Evolutionary conservation across 1,140 invertebrate species (phyloP).

Genomic region (Brachionus rubens): DNA sequence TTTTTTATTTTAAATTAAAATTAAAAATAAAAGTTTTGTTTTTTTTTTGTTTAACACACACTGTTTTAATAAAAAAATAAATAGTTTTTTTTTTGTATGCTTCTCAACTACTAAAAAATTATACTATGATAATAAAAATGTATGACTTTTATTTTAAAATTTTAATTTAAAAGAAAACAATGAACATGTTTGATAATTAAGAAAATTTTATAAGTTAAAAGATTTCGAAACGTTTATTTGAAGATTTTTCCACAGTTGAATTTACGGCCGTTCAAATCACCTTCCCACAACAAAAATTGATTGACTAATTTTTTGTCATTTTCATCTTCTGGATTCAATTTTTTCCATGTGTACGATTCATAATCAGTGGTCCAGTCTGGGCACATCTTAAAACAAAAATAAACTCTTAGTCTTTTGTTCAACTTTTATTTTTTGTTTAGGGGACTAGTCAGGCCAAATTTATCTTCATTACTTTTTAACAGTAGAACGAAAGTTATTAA

Average conservation of each 20-base stretch:
- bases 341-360: slow-evolving; percentile 92
- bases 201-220: too few relatives aligned
- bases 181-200: not conserved
- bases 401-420: not conserved
- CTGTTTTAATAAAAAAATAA: not conserved
- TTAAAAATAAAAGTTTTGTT: slow-evolving; percentile 35
- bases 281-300: slow-evolving; percentile 88
- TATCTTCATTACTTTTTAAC: slow-evolving; percentile 23
- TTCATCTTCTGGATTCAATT: slow-evolving; percentile 76
- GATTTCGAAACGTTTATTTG: slow-evolving; percentile 70
- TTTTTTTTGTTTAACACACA: not conserved
- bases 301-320: slow-evolving; percentile 85
- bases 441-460: not conserved
- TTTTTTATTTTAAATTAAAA: slow-evolving; percentile 34
- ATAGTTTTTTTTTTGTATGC: not conserved
- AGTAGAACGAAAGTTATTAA: slow-evolving; percentile 29
- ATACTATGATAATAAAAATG: slow-evolving; percentile 10
- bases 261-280: slow-evolving; percentile 81
- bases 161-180: slow-evolving; percentile 2
- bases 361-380: slow-evolving; percentile 95
- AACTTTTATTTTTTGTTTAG: not conserved
- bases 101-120: not conserved
- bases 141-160: slow-evolving; percentile 33
- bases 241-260: slow-evolving; percentile 99
- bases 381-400: slow-evolving; percentile 67